phyloP scores from a whole-genome alignment of 2,797 vertebrate species.

The Trichosurus vulpecula region DNA sequence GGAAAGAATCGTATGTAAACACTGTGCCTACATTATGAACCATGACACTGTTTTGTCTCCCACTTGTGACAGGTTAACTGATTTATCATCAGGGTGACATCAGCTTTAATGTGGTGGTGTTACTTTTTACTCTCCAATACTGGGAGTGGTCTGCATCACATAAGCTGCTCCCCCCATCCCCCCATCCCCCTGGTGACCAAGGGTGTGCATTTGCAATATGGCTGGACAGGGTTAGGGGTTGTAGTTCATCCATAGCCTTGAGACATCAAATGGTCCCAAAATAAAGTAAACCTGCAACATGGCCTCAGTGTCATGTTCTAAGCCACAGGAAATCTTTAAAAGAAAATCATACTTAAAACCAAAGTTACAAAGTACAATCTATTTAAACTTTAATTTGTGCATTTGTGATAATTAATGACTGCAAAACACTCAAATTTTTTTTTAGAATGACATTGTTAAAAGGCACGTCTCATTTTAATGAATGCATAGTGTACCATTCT shows the following conservation, averaged over 20 bases:
- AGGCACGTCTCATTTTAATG: slow-evolving; percentile 88
- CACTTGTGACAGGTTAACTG: neutral
- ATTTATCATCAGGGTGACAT: neutral
- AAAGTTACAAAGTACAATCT: slow-evolving; percentile 85
- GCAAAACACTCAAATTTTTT: slow-evolving; percentile 87
- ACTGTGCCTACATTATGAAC: neutral
- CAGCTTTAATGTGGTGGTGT: neutral
- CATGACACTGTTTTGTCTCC: neutral
- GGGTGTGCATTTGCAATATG: neutral
- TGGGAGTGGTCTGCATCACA: neutral
- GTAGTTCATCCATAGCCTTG: neutral
- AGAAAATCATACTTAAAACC: slow-evolving; percentile 82
- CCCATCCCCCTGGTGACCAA: neutral
- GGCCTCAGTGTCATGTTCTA: slow-evolving; percentile 11
- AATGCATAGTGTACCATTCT: slow-evolving; percentile 94
- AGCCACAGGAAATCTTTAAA: slow-evolving; percentile 31
- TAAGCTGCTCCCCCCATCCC: neutral
- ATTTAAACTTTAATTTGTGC: slow-evolving; percentile 95
- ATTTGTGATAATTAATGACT: slow-evolving; percentile 91
- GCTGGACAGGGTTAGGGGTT: neutral
- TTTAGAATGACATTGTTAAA: slow-evolving; percentile 88
- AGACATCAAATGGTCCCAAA: neutral
- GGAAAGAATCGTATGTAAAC: neutral
- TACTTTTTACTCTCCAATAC: neutral
- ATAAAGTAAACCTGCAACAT: neutral